Conservation (phyloP, 2,888 invertebrate genomes). For the Agonopterix arenella region DNA sequence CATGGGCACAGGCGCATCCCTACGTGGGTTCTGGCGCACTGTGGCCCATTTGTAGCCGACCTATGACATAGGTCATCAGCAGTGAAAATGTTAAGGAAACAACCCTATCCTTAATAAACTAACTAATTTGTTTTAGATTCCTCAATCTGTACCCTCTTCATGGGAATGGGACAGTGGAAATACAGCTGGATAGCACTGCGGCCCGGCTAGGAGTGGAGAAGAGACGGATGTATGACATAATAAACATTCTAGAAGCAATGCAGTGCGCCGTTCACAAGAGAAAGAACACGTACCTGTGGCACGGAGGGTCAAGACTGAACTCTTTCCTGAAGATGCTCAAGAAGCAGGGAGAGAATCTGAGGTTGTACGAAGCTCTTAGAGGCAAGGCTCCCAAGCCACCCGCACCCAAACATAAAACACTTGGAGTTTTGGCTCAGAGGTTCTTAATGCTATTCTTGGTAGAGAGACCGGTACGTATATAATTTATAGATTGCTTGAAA, state of each 20-base stretch:
- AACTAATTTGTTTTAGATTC: slow-evolving; percentile 53
- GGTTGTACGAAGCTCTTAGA: slow-evolving; percentile 69
- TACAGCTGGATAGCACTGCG: slow-evolving; percentile 80
- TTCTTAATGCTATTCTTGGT: slow-evolving; percentile 84
- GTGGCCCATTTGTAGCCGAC: too few species aligned
- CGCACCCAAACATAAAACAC: slow-evolving; percentile 79
- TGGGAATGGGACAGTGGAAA: slow-evolving; percentile 68
- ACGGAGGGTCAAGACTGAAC: slow-evolving; percentile 79
- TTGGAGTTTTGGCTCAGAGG: slow-evolving; percentile 82
- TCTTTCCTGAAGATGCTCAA: slow-evolving; percentile 79
- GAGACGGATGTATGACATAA: slow-evolving; percentile 84
- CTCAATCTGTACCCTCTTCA: slow-evolving; percentile 73
- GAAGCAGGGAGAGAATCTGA: slow-evolving; percentile 73
- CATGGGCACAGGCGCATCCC: too few species aligned
- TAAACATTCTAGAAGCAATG: slow-evolving; percentile 84
- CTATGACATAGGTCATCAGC: too few species aligned
- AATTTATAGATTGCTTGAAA: too few species aligned
- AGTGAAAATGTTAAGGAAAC: too few species aligned
- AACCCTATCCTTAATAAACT: not conserved
- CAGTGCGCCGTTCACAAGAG: slow-evolving; percentile 81
- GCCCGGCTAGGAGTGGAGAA: slow-evolving; percentile 80
- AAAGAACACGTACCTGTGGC: slow-evolving; percentile 84
- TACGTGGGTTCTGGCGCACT: too few species aligned
- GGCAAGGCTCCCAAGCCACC: slow-evolving; percentile 65
- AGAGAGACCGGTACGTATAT: slow-evolving; percentile 74